phyloP scores from a whole-genome alignment of 2,113 vertebrate species.

The Labrus mixtus region DNA sequence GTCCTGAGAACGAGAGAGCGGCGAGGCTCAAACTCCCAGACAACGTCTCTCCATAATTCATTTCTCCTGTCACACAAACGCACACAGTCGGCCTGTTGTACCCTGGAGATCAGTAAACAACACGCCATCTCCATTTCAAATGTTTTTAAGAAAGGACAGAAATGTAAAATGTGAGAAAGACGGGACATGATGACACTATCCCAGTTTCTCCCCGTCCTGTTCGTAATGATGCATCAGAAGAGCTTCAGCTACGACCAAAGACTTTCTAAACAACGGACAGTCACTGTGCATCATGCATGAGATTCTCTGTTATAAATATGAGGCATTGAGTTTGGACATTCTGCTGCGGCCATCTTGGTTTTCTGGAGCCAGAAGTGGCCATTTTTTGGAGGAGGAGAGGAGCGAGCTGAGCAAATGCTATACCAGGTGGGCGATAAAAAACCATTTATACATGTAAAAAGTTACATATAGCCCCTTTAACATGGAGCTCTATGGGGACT shows the following conservation, averaged over 20 bases:
- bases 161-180: not conserved
- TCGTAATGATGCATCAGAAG: not conserved
- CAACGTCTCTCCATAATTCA: constrained; percentile 56
- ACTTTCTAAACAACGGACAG: too few relatives aligned
- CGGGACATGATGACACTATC: not conserved
- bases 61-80: not conserved
- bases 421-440: too few relatives aligned
- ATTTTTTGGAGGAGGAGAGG: too few relatives aligned
- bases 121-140: not conserved
- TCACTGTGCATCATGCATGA: too few relatives aligned
- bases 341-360: too few relatives aligned
- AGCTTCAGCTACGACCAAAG: not conserved
- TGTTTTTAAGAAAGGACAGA: not conserved
- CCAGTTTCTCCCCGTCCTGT: not conserved
- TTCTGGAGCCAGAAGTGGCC: too few relatives aligned
- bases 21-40: constrained; percentile 20
- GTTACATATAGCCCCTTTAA: too few relatives aligned
- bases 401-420: too few relatives aligned
- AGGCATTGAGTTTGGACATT: too few relatives aligned
- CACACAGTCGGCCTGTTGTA: not conserved
- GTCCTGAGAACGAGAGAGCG: constrained; percentile 28
- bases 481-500: too few relatives aligned
- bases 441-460: too few relatives aligned
- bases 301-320: too few relatives aligned
- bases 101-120: constrained; percentile 8